A percentile compares a stretch with the other conserved stretches of the same genome.
These are phyloP conservation scores for Busseola fusca DNA, from an alignment of 2,888 invertebrate genomes.

Conservation along the genomic window DNA sequence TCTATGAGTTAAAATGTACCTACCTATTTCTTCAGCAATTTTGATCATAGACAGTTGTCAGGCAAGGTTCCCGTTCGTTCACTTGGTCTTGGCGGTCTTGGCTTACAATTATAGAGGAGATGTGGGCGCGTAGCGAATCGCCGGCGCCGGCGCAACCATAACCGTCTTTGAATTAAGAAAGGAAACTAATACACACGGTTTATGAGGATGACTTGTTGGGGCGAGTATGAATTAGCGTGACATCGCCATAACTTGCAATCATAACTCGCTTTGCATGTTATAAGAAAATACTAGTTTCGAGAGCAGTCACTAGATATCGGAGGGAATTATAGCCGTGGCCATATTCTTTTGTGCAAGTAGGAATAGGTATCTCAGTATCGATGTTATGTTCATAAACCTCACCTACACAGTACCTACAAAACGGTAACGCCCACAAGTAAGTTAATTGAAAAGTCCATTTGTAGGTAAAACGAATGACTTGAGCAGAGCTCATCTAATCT, in stretches of 20 bases:
- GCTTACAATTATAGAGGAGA: constrained; percentile 68
- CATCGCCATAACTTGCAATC: constrained; percentile 57
- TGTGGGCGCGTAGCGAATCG: constrained; percentile 75
- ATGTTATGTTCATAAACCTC: constrained; percentile 22
- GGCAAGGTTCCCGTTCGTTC: constrained; percentile 67
- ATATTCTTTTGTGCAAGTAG: constrained; percentile 2
- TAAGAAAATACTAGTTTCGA: constrained; percentile 50
- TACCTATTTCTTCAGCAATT: constrained; percentile 18
- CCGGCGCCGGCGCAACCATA: constrained; percentile 74
- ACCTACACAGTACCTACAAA: constrained; percentile 31
- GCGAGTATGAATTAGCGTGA: constrained; percentile 59
- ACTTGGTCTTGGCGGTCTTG: constrained; percentile 62
- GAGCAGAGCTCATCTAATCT: not conserved
- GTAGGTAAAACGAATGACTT: constrained; percentile 20
- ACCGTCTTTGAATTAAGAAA: constrained; percentile 68
- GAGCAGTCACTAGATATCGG: constrained; percentile 13
- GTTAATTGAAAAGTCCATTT: constrained; percentile 22
- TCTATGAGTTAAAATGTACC: not conserved
- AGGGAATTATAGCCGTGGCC: constrained; percentile 15
- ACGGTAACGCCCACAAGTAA: constrained; percentile 31
- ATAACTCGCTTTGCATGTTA: constrained; percentile 48
- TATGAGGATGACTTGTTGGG: constrained; percentile 60
- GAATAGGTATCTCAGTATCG: constrained; percentile 1
- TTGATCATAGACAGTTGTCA: constrained; percentile 60
- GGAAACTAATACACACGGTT: constrained; percentile 61